phyloP scores from a whole-genome alignment of 2,888 invertebrate species.

The Limnephilus lunatus region DNA sequence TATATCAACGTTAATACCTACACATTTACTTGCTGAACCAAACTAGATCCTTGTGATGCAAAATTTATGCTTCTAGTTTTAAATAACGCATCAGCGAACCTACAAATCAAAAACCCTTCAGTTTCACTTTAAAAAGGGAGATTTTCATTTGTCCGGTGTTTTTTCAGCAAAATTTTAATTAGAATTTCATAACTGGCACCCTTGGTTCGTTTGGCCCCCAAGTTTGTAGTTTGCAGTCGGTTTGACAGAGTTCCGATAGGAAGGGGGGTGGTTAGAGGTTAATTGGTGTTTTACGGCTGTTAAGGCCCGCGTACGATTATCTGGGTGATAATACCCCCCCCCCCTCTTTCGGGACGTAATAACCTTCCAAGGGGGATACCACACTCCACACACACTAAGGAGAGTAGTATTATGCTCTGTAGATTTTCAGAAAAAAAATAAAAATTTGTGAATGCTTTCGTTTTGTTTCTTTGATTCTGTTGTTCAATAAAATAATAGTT shows the following conservation, averaged over 20 bases:
- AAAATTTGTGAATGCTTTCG: neutral
- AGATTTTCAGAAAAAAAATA: neutral
- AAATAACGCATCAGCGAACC: neutral
- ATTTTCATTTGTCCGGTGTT: neutral
- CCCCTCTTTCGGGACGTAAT: neutral
- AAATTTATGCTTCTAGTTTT: neutral
- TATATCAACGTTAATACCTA: neutral
- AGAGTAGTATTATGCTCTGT: neutral
- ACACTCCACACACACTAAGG: neutral
- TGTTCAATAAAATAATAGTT: too few species aligned
- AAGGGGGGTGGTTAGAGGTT: neutral
- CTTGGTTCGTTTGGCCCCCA: neutral
- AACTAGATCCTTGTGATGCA: neutral
- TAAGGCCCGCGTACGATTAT: constrained; percentile 45
- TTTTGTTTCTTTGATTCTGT: neutral
- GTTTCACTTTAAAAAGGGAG: neutral
- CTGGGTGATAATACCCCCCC: constrained; percentile 35
- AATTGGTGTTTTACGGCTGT: constrained; percentile 56
- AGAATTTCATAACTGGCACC: neutral
- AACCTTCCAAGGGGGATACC: neutral
- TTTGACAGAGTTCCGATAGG: neutral
- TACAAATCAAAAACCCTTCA: neutral
- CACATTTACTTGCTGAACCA: neutral
- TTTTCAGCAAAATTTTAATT: constrained; percentile 5
- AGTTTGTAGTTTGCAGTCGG: constrained; percentile 14